phyloP scores from a whole-genome alignment of 2,888 invertebrate genomes.

The Acleris holmiana region DNA sequence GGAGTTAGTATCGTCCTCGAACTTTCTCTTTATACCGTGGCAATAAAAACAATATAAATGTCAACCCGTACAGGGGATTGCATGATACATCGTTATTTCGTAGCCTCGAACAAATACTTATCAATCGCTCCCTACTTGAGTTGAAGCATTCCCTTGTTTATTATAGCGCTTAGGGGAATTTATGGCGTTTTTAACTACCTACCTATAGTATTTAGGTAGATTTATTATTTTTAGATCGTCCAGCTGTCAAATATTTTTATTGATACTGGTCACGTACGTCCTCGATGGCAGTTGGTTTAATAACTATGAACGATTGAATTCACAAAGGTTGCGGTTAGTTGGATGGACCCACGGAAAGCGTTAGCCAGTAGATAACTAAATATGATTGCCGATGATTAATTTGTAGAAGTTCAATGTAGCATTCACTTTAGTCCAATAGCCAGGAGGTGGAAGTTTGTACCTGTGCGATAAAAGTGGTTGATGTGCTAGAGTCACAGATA shows the following conservation, averaged over 20 bases:
- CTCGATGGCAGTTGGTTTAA: neutral
- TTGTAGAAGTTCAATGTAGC: no score
- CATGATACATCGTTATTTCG: conserved; percentile 53
- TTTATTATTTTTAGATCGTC: conserved; percentile 10
- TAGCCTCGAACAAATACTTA: conserved; percentile 46
- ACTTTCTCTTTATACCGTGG: neutral
- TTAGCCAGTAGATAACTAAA: no score
- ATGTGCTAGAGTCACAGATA: no score
- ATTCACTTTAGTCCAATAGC: no score
- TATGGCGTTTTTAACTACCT: conserved; percentile 27
- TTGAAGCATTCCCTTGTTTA: conserved; percentile 38
- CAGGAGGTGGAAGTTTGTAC: no score
- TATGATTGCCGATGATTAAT: no score
- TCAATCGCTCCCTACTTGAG: conserved; percentile 40
- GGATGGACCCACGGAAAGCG: no score
- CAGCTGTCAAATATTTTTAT: conserved; percentile 21
- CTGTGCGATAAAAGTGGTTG: no score
- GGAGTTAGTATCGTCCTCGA: neutral
- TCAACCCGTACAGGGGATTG: conserved; percentile 33
- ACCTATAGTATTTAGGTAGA: conserved; percentile 1
- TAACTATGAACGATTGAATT: neutral
- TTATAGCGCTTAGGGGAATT: conserved; percentile 33
- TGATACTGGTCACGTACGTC: neutral
- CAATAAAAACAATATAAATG: conserved; percentile 1
- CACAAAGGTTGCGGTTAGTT: no score